Evolutionary conservation across 2,888 invertebrate species (phyloP).

Genomic region (Malacosoma neustria): DNA sequence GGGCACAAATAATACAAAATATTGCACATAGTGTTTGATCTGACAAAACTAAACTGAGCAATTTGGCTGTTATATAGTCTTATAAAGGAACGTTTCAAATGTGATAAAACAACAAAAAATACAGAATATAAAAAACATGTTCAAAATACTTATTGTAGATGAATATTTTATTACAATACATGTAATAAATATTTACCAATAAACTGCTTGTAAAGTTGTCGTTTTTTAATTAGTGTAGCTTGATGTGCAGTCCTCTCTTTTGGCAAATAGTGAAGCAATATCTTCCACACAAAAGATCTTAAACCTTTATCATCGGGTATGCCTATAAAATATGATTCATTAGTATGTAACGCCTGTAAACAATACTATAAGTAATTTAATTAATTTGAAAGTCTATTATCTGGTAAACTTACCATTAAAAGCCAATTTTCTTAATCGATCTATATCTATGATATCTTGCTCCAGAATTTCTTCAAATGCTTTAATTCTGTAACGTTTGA

Average conservation of each 20-base stretch:
- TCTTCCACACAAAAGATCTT: constrained; percentile 90
- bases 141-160: too few relatives aligned
- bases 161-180: too few relatives aligned
- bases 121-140: too few relatives aligned
- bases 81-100: too few relatives aligned
- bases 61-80: too few relatives aligned
- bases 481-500: constrained; percentile 78
- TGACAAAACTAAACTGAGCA: too few relatives aligned
- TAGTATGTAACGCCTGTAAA: too few relatives aligned
- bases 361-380: constrained; percentile 2
- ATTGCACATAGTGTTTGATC: too few relatives aligned
- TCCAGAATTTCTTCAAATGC: constrained; percentile 84
- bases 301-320: constrained; percentile 91
- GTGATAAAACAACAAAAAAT: too few relatives aligned
- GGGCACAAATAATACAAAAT: too few relatives aligned
- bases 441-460: constrained; percentile 81
- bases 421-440: constrained; percentile 79
- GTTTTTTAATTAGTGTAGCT: constrained; percentile 80
- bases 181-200: constrained; percentile 78
- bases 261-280: constrained; percentile 90
- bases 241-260: constrained; percentile 80
- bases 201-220: constrained; percentile 87
- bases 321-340: too few relatives aligned
- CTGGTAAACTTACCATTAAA: constrained; percentile 86
- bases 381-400: constrained; percentile 1